Base-by-base conservation (phyloP, 2,113 vertebrate species). In the Lethenteron camtschaticum region DNA sequence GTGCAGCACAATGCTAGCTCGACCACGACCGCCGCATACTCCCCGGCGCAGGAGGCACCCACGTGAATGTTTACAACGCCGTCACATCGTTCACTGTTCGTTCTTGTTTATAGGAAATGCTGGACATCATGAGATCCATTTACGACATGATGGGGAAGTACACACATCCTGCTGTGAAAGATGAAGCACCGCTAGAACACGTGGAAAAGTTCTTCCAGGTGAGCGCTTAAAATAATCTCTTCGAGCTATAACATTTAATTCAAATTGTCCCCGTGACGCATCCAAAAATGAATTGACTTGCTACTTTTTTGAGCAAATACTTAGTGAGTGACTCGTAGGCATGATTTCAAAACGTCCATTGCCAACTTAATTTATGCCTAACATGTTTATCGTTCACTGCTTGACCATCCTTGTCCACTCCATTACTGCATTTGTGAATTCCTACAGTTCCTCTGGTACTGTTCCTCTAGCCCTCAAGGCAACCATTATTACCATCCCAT, bases 111-210 rank as follows among this genome's bases (percentile, higher is more conserved):
- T 72, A 99, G 94, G 94, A 96, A 82, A 96, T 96, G 92, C 77
- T 91, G 76, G 88, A 96, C 76, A 96, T 99, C 78, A 94, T 99
- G 89, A 94, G 82, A 76, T 90, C 92, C 72, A 96, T 96, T 79
- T 96, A 99, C 0, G 92, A 99, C 79, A 95, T 96, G 94, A 99
- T 99, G 94, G 94, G 94, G 74, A 99, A 96, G 73, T 90, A 89
- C 55, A 99, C 94, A 0, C 90, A 91, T 74, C 94, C 94, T 1
- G 83, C 81, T 63, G 87, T 96, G 84, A 78, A 86, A 73, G 94
- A 95, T 12, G 90, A 96, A 55, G 85, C 89, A 0, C 89, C 90
- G 1, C 83, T 82, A 75, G 90, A 96, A 68, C 92, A 99, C 0
- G 89, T 99, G 70, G 94, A 96, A 77, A 90, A 74, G 75, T 96